Conservation (phyloP, 2,797 vertebrate genomes). For the Sebastes glaucus region DNA sequence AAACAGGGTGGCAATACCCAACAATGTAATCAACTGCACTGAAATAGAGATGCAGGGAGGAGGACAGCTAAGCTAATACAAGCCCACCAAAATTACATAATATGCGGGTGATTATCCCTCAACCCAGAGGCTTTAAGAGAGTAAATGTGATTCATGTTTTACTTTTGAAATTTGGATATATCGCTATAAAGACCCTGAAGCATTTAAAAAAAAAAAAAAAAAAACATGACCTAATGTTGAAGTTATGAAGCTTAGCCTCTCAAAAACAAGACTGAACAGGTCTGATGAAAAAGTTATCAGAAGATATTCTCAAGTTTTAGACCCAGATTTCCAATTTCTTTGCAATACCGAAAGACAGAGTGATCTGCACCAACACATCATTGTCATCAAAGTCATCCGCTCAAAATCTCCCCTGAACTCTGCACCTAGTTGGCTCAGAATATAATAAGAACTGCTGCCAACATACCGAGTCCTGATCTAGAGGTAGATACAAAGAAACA, state of each 20-base stretch:
- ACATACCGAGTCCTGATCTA: not conserved
- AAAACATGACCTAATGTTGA: slow-evolving; percentile 16
- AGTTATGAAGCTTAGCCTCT: slow-evolving; percentile 45
- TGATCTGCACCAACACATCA: not conserved
- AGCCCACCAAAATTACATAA: slow-evolving; percentile 57
- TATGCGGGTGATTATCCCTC: slow-evolving; percentile 42
- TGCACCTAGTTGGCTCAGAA: not conserved
- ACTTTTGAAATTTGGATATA: slow-evolving; percentile 24
- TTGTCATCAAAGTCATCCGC: not conserved
- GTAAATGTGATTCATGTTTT: slow-evolving; percentile 29
- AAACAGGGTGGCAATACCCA: slow-evolving; percentile 50
- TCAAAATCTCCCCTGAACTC: not conserved
- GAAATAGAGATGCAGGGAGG: slow-evolving; percentile 54
- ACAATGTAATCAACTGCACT: slow-evolving; percentile 61
- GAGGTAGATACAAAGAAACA: not conserved
- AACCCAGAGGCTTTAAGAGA: slow-evolving; percentile 31
- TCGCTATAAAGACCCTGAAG: not conserved
- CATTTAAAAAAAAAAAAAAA: not conserved
- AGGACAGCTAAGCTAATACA: slow-evolving; percentile 43
- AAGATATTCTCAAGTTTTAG: slow-evolving; percentile 3
- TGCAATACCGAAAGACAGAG: not conserved
- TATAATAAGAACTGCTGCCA: not conserved
- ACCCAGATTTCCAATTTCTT: not conserved
- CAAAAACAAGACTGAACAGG: slow-evolving; percentile 65
- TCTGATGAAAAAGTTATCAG: slow-evolving; percentile 24